phyloP scores from a whole-genome alignment of 2,888 invertebrate species.

The Hypercompe scribonia region DNA sequence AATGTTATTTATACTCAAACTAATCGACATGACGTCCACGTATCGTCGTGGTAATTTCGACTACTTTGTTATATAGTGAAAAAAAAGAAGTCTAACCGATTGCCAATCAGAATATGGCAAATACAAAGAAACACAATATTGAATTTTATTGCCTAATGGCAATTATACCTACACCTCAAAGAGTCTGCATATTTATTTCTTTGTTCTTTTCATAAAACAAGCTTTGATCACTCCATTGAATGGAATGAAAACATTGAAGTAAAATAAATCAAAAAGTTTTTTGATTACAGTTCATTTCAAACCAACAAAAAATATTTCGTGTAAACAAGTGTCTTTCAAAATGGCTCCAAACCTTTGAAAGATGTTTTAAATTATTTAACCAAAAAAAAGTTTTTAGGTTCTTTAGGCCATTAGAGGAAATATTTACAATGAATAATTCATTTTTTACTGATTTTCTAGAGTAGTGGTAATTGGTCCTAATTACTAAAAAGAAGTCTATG shows the following conservation, averaged over 20 bases:
- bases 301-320: background rate
- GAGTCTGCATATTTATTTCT: background rate
- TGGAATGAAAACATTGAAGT: background rate
- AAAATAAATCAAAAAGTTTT: background rate
- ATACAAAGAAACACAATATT: background rate
- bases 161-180: slow-evolving; percentile 10
- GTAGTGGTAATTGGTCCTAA: background rate
- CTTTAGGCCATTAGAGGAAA: background rate
- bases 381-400: background rate
- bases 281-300: background rate
- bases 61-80: background rate
- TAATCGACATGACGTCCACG: no score
- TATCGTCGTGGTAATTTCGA: no score
- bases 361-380: no score
- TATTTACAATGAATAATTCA: background rate
- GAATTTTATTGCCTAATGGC: background rate
- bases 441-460: background rate
- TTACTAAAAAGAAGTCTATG: background rate
- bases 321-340: background rate
- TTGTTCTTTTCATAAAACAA: slow-evolving; percentile 12
- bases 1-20: no score
- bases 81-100: background rate
- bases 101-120: background rate
- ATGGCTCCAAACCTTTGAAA: background rate
- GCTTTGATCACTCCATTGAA: slow-evolving; percentile 16